These are phyloP conservation scores for Parazoanthus swiftii DNA, from an alignment of 92 coral and sea anemone species.

Conservation along the genomic window DNA sequence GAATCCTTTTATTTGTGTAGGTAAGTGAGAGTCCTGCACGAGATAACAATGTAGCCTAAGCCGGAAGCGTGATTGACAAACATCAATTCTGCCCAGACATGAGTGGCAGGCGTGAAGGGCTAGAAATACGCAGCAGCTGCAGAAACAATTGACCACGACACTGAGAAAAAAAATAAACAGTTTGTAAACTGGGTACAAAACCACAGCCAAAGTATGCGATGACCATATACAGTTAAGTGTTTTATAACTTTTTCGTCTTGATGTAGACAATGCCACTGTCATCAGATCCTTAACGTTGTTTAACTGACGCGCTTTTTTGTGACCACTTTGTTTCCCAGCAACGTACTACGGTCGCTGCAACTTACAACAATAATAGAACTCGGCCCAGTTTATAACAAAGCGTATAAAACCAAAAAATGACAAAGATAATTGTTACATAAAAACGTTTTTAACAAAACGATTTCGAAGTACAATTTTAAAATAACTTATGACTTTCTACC, in stretches of 20 bases:
- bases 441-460: too few species aligned
- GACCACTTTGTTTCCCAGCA: background rate
- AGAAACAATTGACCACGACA: background rate
- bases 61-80: background rate
- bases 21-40: background rate
- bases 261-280: background rate
- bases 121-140: too few species aligned
- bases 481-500: too few species aligned
- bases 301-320: background rate
- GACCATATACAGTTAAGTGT: background rate
- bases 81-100: background rate
- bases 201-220: background rate
- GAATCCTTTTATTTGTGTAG: background rate
- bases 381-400: too few species aligned
- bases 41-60: too few species aligned
- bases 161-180: too few species aligned
- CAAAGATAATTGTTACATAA: too few species aligned
- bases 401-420: too few species aligned
- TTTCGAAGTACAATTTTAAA: too few species aligned
- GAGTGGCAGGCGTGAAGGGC: too few species aligned
- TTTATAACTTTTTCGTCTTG: too few species aligned
- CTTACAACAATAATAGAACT: background rate
- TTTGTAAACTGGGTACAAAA: background rate
- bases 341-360: background rate
- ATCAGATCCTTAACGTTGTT: background rate